Evolutionary conservation across 1,140 invertebrate genomes (phyloP).

Genomic region (Lutraria rhynchaena): DNA sequence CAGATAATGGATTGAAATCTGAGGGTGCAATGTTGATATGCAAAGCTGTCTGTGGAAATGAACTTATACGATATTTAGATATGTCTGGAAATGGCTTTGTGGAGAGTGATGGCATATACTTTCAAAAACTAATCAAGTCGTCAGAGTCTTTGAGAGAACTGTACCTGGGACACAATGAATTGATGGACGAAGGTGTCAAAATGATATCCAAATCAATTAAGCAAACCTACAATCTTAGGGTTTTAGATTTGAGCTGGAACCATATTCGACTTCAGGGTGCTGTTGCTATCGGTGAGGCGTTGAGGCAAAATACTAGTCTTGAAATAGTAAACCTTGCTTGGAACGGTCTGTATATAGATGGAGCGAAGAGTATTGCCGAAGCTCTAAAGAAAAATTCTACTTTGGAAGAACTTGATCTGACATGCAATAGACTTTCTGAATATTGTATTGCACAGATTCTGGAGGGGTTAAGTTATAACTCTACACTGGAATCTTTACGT

Average conservation of each 20-base stretch:
- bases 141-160: constrained; percentile 51
- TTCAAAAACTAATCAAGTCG: constrained; percentile 54
- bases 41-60: constrained; percentile 26
- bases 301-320: constrained; percentile 62
- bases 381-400: constrained; percentile 62
- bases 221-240: constrained; percentile 55
- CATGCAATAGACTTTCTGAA: constrained; percentile 65
- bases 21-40: constrained; percentile 39
- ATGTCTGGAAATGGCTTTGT: constrained; percentile 61
- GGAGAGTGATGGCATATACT: constrained; percentile 58
- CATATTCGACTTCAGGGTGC: constrained; percentile 67
- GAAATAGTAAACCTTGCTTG: constrained; percentile 64
- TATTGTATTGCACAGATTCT: constrained; percentile 61
- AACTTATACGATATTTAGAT: constrained; percentile 25
- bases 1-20: constrained; percentile 36
- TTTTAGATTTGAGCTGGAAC: constrained; percentile 71
- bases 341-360: constrained; percentile 69
- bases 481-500: constrained; percentile 55
- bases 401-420: constrained; percentile 60
- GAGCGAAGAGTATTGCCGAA: constrained; percentile 58
- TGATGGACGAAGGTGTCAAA: constrained; percentile 64
- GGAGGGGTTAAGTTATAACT: constrained; percentile 64
- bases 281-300: constrained; percentile 59
- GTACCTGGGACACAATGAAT: constrained; percentile 64
- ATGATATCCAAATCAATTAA: constrained; percentile 57